These are phyloP conservation scores for Strigamia maritima DNA, from an alignment of 2,888 invertebrate species.

Conservation along the genomic window DNA sequence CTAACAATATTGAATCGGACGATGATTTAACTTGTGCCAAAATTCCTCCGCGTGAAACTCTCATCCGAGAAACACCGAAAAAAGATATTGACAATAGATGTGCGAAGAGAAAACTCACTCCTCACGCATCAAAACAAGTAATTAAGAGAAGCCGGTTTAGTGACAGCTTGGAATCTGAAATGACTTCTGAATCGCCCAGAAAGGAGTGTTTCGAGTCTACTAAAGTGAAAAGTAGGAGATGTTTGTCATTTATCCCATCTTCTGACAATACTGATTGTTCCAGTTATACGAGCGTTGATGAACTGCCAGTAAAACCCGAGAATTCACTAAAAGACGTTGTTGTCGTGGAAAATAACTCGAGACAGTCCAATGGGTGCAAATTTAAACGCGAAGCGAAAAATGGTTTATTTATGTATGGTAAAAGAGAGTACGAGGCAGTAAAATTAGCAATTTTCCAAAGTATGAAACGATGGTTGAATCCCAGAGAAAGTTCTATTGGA, in stretches of 20 bases:
- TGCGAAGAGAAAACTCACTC: background rate
- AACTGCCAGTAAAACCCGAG: background rate
- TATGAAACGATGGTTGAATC: background rate
- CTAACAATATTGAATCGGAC: background rate
- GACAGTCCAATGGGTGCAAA: background rate
- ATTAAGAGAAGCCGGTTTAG: background rate
- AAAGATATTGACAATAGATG: background rate
- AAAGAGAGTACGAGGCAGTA: background rate
- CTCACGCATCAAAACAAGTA: background rate
- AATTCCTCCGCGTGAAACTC: background rate
- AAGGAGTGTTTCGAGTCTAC: background rate
- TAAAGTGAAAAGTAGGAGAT: background rate
- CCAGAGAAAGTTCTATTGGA: background rate
- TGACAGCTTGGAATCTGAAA: too few species aligned
- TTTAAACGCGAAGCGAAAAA: background rate
- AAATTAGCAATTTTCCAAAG: background rate
- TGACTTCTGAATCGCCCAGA: background rate
- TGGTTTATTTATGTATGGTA: background rate
- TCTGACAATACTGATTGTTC: background rate
- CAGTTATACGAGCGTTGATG: background rate
- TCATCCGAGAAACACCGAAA: background rate
- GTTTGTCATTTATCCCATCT: background rate
- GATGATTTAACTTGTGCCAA: background rate
- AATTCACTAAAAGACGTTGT: background rate
- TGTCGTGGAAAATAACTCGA: background rate